phyloP scores from a whole-genome alignment of 2,888 invertebrate genomes.

The Folsomia manolachei region DNA sequence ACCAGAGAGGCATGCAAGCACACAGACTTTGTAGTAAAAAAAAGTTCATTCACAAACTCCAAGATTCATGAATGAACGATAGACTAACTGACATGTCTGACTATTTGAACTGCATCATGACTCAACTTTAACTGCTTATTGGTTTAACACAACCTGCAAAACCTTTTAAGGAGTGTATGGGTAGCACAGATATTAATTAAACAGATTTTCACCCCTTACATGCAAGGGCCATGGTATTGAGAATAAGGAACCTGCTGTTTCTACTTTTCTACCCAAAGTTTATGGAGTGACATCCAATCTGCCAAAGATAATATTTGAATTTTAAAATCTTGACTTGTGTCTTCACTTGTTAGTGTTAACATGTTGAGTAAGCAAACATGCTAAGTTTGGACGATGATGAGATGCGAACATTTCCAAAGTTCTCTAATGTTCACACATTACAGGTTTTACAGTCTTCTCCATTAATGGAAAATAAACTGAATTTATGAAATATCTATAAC shows the following conservation, averaged over 20 bases:
- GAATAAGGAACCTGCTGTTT: not conserved
- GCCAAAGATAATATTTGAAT: conserved; percentile 40
- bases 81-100: too few species aligned
- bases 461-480: too few species aligned
- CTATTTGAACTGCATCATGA: not conserved
- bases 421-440: not conserved
- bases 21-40: conserved; percentile 1
- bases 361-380: not conserved
- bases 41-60: not conserved
- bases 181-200: not conserved
- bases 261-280: conserved; percentile 9
- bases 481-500: too few species aligned
- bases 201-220: not conserved
- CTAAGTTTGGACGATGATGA: too few species aligned
- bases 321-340: conserved; percentile 7
- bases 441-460: too few species aligned
- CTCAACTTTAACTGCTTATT: not conserved
- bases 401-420: not conserved
- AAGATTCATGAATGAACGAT: conserved; percentile 6
- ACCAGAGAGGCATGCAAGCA: not conserved
- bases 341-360: not conserved
- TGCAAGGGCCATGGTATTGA: not conserved
- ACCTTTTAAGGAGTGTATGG: not conserved
- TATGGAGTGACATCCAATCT: conserved; percentile 7
- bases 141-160: not conserved